phyloP scores from a whole-genome alignment of 1,140 invertebrate species.

The Plutomurus gul region DNA sequence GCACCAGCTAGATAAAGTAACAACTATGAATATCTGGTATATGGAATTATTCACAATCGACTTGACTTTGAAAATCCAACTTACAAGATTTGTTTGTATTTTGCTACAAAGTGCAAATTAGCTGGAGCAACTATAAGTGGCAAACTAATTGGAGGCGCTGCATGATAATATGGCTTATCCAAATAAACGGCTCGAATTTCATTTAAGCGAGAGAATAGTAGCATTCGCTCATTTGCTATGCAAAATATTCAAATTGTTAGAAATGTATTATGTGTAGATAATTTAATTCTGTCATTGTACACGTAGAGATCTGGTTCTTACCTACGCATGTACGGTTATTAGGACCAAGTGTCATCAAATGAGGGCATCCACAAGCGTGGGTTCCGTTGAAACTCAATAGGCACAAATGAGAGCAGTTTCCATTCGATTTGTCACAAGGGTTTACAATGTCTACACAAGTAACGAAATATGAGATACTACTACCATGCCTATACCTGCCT shows the following conservation, averaged over 20 bases:
- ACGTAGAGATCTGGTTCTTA: conserved; percentile 57
- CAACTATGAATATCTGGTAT: too few species aligned
- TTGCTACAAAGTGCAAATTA: conserved; percentile 71
- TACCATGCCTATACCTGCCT: not conserved
- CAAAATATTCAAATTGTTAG: too few species aligned
- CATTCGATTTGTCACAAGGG: conserved; percentile 65
- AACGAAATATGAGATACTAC: not conserved
- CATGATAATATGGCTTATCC: conserved; percentile 72
- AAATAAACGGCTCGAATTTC: conserved; percentile 84
- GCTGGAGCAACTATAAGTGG: conserved; percentile 65
- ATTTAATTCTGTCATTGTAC: not conserved
- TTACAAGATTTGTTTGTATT: conserved; percentile 66
- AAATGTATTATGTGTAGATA: not conserved
- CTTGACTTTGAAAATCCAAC: too few species aligned
- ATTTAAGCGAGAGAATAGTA: conserved; percentile 73
- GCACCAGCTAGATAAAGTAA: too few species aligned
- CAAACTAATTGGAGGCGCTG: conserved; percentile 64
- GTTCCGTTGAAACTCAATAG: conserved; percentile 66
- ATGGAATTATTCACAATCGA: too few species aligned
- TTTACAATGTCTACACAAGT: conserved; percentile 58
- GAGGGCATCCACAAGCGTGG: conserved; percentile 74
- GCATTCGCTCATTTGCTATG: conserved; percentile 73
- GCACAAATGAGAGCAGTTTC: conserved; percentile 69
- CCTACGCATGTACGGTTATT: conserved; percentile 69
- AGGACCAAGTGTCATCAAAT: conserved; percentile 71